Conservation (phyloP, 2,797 vertebrate species). For the Remorina albescens region DNA sequence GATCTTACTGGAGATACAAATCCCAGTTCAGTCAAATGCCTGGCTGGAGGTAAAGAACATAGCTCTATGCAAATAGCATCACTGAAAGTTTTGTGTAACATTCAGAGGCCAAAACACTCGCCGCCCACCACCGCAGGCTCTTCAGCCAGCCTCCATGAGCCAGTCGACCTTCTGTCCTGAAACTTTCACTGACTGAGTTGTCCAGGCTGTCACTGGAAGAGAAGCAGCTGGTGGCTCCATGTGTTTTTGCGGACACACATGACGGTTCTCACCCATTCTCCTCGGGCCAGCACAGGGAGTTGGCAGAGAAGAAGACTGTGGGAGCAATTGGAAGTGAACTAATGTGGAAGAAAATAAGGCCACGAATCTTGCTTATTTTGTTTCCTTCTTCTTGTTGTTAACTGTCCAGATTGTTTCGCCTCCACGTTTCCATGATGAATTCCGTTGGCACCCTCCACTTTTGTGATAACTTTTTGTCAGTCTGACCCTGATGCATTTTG, state of each 20-base stretch:
- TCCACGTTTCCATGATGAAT: not conserved
- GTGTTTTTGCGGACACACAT: slow-evolving; percentile 58
- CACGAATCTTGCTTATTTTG: not conserved
- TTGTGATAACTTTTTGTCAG: not conserved
- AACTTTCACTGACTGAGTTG: slow-evolving; percentile 25
- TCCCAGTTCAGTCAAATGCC: not conserved
- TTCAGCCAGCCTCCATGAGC: slow-evolving; percentile 40
- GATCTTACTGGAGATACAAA: slow-evolving; percentile 1
- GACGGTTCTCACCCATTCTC: slow-evolving; percentile 42
- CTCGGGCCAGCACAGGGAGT: slow-evolving; percentile 39
- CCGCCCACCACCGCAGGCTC: slow-evolving; percentile 24
- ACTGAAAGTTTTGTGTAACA: slow-evolving; percentile 19
- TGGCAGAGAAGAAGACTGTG: slow-evolving; percentile 2
- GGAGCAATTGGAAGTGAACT: slow-evolving; percentile 12
- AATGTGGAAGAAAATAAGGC: slow-evolving; percentile 10
- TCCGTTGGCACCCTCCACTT: not conserved
- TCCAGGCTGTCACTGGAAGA: slow-evolving; percentile 42
- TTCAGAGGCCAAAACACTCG: slow-evolving; percentile 16
- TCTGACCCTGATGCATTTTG: not conserved
- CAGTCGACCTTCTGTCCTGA: slow-evolving; percentile 39
- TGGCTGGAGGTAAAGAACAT: not conserved
- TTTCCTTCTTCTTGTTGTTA: not conserved
- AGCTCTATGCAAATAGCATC: not conserved
- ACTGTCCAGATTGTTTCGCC: not conserved
- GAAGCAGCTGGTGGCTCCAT: slow-evolving; percentile 57